These are phyloP conservation scores for Ochropleura plecta DNA, from an alignment of 2,888 invertebrate species.

Conservation along the genomic window DNA sequence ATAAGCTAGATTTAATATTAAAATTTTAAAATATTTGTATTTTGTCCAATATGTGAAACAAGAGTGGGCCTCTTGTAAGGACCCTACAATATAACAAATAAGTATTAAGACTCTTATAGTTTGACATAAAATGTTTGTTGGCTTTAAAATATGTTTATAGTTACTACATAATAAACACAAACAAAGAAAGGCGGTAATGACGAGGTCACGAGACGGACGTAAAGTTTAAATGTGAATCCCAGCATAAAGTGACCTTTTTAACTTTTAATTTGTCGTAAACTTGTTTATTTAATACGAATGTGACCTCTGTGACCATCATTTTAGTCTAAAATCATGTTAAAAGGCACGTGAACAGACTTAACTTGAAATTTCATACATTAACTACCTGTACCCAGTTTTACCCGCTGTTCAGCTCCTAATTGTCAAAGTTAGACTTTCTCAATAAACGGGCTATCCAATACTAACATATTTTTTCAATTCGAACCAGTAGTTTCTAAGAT, in stretches of 20 bases:
- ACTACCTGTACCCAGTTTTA: too few species aligned
- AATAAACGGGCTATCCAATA: too few species aligned
- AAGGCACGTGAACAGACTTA: background rate
- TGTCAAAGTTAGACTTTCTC: too few species aligned
- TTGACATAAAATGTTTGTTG: constrained; percentile 27
- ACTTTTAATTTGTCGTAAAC: constrained; percentile 24
- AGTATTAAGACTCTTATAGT: background rate
- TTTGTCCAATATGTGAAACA: background rate
- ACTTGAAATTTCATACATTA: background rate
- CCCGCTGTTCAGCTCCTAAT: too few species aligned
- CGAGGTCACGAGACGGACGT: constrained; percentile 26
- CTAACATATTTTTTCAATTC: too few species aligned
- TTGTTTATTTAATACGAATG: constrained; percentile 15
- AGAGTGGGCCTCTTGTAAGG: background rate
- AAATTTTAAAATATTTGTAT: too few species aligned
- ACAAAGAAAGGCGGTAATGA: constrained; percentile 13
- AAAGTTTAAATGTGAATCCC: constrained; percentile 35
- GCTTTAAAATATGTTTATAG: constrained; percentile 29
- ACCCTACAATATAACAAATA: background rate
- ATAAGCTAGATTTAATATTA: too few species aligned
- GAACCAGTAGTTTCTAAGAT: too few species aligned
- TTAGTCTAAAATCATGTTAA: background rate
- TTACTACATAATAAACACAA: constrained; percentile 28
- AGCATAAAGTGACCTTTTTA: constrained; percentile 35
- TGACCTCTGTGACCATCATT: constrained; percentile 3